Evolutionary conservation across 1,140 invertebrate species (phyloP), one percentile per base, ranked within the genome.

Genomic region (Galleria mellonella): DNA sequence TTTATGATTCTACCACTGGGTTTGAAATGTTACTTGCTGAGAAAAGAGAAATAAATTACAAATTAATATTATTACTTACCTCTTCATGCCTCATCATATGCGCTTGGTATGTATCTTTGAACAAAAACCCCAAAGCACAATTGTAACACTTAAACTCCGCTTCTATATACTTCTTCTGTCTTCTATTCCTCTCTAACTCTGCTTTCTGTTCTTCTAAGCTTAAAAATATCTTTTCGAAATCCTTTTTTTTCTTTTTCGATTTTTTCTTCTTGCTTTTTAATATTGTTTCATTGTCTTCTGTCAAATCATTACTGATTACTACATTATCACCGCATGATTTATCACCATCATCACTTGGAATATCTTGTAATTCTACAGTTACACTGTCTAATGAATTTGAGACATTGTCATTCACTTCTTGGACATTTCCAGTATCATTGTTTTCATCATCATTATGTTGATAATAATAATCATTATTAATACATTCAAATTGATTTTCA

Each of bases 81-180:
- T 85, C 81, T 60, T 85, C 81, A 68, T 85, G 81, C 12, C 81
- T 65, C 74, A 85, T 81, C 81, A 85, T 85, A 59, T 85, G 81
- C 0, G 74, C 54, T 39, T 83, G 81, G 45, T 83, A 78, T 0
- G 76, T 77, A 49, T 83, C 82, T 38, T 83, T 85, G 11, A 85
- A 85, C 1, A 83, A 28, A 40, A 85, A 85, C 1, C 69, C 63
- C 12, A 79, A 23, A 8, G 73, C 82, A 57, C 82, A 85, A 44
- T 72, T 82, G 13, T 67, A 77, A 39, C 82, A 85, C 38, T 85
- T 85, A 33, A 83, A 85, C 41, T 79, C 73, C 2, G 82, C 60
- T 43, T 79, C 75, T 32, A 73, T 9, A 49, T 85, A 85, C 46
- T 81, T 83, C 52, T 78, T 72, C 31, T 55, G 55, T 39, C 54